These are phyloP conservation scores for Zygogramma bicolorata DNA, from an alignment of 2,888 invertebrate species.

Conservation along the genomic window DNA sequence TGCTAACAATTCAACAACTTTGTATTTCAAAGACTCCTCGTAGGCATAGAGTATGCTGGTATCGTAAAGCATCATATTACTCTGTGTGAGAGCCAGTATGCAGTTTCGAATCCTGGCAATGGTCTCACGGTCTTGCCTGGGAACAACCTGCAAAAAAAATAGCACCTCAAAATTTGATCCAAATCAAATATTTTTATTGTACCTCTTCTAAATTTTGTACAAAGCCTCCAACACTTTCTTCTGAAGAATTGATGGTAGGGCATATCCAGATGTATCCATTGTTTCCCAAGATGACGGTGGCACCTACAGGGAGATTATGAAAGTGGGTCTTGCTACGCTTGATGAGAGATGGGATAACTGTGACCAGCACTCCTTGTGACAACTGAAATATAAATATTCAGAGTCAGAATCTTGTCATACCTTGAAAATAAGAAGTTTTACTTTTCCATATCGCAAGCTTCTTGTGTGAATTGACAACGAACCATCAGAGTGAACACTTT, in stretches of 20 bases:
- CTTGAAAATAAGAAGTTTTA: constrained; percentile 61
- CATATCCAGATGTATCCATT: constrained; percentile 97
- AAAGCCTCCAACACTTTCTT: constrained; percentile 80
- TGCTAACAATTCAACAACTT: constrained; percentile 81
- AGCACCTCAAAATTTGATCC: constrained; percentile 2
- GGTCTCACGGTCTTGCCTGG: constrained; percentile 81
- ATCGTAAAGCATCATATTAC: constrained; percentile 91
- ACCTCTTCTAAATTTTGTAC: constrained; percentile 80
- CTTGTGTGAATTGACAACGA: constrained; percentile 94
- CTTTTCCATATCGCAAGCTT: constrained; percentile 97
- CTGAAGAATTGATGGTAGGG: constrained; percentile 75
- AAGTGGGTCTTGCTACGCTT: constrained; percentile 96
- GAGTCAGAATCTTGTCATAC: background rate
- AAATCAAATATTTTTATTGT: constrained; percentile 25
- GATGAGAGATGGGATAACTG: constrained; percentile 92
- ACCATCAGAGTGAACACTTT: constrained; percentile 92
- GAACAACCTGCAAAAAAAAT: constrained; percentile 72
- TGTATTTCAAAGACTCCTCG: constrained; percentile 87
- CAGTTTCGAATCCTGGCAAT: constrained; percentile 92
- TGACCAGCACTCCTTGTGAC: constrained; percentile 88
- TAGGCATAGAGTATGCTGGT: constrained; percentile 92
- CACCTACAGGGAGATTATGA: constrained; percentile 92
- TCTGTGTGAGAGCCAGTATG: constrained; percentile 85
- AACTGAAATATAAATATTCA: constrained; percentile 71
- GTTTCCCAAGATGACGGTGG: constrained; percentile 93